Base-by-base conservation (phyloP, 2,113 vertebrate species). In the Porphyrio hochstetteri region DNA sequence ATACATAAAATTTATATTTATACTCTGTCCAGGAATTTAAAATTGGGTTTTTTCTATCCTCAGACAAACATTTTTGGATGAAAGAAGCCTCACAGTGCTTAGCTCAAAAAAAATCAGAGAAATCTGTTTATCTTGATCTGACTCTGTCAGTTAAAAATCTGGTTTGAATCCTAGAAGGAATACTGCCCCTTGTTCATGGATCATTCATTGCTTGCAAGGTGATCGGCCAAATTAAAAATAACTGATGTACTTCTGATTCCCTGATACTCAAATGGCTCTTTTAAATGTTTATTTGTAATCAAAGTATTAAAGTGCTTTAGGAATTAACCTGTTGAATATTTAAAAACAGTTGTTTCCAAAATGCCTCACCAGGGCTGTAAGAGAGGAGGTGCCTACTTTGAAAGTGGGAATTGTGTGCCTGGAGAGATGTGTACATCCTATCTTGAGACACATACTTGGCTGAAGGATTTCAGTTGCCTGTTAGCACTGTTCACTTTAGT, bases 371-470 rank as follows among this genome's bases (percentile, higher is more conserved):
- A 29, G 10, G 11, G 11, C 42, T 94, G 18, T 75, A 55, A 50
- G 31, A 16, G 0, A 13, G 36, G 65, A 63, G 6, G 44, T 18
- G 40, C 9, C 10, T 67, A 7, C 10, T 79, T 65, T 64, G 46
- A 75, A 92, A 53, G 19, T 40, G 42, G 15, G 18, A 79, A 61
- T 72, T 80, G 18, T 59, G 19, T 46, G 5, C 16, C 20, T 29
- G 17, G 8, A 46, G 59, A 63, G 31, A 36, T 28, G 36, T 4
- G 12, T 67, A 7, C 0, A 2, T 8, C 0, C 0, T 25, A 8
- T 42, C 12, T 59, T 53, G n/a, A 53, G n/a, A 28, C 38, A 25
- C 3, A 2, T 44, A 25, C 5, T 46, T 52, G 59, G 35, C 18
- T 83, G 48, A 63, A 74, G n/a, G 56, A 67, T 81, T 90, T 85